Conservation (phyloP, 2,113 vertebrate species). For the Anoura caudifer region DNA sequence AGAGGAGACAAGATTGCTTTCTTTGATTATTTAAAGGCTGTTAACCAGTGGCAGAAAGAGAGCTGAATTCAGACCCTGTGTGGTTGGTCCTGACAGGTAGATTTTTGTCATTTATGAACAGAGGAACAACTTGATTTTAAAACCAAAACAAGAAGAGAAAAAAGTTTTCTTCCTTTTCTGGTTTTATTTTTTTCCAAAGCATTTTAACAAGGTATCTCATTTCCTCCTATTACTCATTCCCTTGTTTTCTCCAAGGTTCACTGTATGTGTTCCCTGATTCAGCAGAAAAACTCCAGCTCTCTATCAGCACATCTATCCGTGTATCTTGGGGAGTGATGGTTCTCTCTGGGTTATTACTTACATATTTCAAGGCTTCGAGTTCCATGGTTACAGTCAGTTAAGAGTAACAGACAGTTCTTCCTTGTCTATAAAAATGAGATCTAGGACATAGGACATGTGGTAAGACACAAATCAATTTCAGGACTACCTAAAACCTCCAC, state of each 20-base stretch:
- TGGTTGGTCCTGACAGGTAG: neutral
- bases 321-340: neutral
- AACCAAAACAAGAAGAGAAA: neutral
- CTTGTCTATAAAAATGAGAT: neutral
- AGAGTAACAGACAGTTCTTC: neutral
- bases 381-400: neutral
- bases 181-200: neutral
- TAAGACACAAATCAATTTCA: neutral
- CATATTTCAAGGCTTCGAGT: neutral
- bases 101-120: neutral
- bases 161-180: neutral
- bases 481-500: neutral
- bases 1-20: neutral
- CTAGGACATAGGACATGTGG: neutral
- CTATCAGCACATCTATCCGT: neutral
- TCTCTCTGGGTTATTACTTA: neutral
- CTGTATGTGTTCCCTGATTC: neutral
- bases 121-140: neutral
- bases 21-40: neutral
- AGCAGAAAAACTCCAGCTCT: neutral
- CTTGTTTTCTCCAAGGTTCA: neutral
- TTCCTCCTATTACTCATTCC: neutral
- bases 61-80: neutral
- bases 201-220: neutral
- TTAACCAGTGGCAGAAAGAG: neutral